Conservation (phyloP, 1,140 invertebrate genomes). For the Telenomus remus region DNA sequence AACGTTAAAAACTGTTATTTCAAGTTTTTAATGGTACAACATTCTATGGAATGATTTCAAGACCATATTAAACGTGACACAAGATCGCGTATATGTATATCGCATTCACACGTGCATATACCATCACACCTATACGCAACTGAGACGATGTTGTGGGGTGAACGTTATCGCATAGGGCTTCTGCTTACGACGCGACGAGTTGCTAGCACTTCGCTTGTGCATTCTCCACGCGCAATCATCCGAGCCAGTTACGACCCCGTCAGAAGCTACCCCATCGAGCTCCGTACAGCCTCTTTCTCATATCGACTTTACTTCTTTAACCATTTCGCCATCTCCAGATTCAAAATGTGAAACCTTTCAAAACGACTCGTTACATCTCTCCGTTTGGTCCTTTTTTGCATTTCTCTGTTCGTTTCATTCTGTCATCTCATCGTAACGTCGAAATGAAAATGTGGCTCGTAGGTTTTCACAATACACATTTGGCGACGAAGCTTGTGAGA, state of each 20-base stretch:
- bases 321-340: conserved; percentile 49
- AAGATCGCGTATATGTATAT: conserved; percentile 10
- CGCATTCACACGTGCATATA: conserved; percentile 15
- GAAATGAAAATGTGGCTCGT: conserved; percentile 42
- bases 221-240: conserved; percentile 58
- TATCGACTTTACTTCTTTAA: conserved; percentile 50
- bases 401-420: conserved; percentile 1
- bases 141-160: conserved; percentile 27
- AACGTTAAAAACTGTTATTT: too few relatives aligned
- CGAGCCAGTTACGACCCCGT: conserved; percentile 63
- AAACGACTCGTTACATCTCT: conserved; percentile 44
- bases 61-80: background rate
- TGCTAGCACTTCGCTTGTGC: conserved; percentile 47
- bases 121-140: conserved; percentile 17
- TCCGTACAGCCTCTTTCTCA: conserved; percentile 37
- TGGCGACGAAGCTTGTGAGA: conserved; percentile 24
- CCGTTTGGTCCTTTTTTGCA: conserved; percentile 22
- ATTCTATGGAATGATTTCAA: too few relatives aligned
- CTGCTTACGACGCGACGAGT: conserved; percentile 62
- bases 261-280: conserved; percentile 60
- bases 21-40: too few relatives aligned
- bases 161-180: conserved; percentile 59
- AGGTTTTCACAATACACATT: conserved; percentile 35
- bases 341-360: conserved; percentile 52
- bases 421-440: conserved; percentile 36